Evolutionary conservation across 2,888 invertebrate genomes (phyloP), one percentile per base, ranked within the genome.

Genomic region (Hemaris fuciformis): DNA sequence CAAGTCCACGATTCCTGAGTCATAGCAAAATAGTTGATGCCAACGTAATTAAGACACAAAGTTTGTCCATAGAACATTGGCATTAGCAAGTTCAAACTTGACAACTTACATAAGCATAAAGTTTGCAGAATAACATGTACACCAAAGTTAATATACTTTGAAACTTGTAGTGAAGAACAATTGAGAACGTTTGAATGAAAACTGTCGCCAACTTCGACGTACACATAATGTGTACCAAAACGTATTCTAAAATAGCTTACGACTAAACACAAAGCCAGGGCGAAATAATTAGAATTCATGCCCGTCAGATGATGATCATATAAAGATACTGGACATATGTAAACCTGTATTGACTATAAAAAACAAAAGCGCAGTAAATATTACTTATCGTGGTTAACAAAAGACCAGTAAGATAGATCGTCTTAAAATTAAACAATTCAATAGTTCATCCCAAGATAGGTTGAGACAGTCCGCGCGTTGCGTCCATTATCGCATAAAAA

Each of bases 401-500:
- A 31, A 31, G 10, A 53, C 2, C 27, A 53, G 53, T 53, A 31
- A n/a, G 18, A 53, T 27, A 31, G 53, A 31, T 31, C 53, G 15
- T 8, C 4, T 10, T 3, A 38, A 53, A 27, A 48, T 46, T 46
- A 46, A 23, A 25, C n/a, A 10, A 48, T 48, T 48, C 2, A 18
- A 48, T 25, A 48, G 18, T 8, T 27, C 53, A 53, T 53, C 27
- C 31, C 53, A 18, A 57, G 23, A 57, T 41, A 41, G 38, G 22
- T n/a, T 23, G 41, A 41, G 38, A 41, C 22, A n/a, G 41, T 23
- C 22, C n/a, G 8, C n/a, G 53, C 27, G 22, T 18, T 0, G 22
- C 3, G 38, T 57, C 22, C 20, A 41, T 57, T 57, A 57, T 41
- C 41, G 41, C 15, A 38, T 31, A 57, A 60, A 57, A 69, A 63